Evolutionary conservation across 2,113 vertebrate genomes (phyloP).

Genomic region (Microcebus lehilahytsara): DNA sequence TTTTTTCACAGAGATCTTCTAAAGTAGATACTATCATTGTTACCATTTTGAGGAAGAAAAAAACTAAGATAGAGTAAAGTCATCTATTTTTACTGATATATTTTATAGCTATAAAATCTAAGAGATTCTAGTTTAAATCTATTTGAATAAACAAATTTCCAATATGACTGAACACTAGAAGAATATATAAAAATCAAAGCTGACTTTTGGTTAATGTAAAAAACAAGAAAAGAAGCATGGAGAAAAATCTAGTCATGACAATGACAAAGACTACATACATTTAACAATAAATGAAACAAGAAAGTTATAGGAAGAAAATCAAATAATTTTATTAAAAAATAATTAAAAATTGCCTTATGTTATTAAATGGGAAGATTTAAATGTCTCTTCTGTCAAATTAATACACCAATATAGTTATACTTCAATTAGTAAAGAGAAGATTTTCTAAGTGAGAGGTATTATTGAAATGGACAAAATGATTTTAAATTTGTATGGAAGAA

Average conservation of each 20-base stretch:
- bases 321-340: neutral
- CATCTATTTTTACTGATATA: neutral
- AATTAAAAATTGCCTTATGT: neutral
- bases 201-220: neutral
- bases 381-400: neutral
- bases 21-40: neutral
- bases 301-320: neutral
- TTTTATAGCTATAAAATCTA: neutral
- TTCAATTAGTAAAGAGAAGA: neutral
- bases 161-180: neutral
- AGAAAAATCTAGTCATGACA: neutral
- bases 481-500: neutral
- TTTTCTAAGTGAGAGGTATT: neutral
- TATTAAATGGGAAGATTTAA: neutral
- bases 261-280: neutral
- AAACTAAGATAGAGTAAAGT: neutral
- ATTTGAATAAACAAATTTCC: neutral
- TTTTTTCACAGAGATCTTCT: neutral
- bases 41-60: neutral
- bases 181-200: neutral
- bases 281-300: neutral
- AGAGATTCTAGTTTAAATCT: neutral
- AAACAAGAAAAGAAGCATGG: neutral
- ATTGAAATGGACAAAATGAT: neutral
- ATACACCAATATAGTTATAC: neutral